phyloP scores from a whole-genome alignment of 2,888 invertebrate species.

The Desoria tigrina region DNA sequence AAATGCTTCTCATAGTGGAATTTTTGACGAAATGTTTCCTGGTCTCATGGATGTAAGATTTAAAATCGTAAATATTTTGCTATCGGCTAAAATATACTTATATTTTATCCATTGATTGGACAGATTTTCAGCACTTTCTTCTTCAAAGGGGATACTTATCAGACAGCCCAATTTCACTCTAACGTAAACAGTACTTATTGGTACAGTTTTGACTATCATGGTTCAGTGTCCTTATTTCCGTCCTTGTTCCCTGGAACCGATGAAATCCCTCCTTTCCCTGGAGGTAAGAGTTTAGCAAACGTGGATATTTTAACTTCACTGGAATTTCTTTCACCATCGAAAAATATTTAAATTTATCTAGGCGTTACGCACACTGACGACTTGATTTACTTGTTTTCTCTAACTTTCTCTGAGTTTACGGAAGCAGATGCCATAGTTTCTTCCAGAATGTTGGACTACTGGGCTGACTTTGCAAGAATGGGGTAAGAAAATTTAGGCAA shows the following conservation, averaged over 20 bases:
- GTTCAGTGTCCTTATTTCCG: slow-evolving; percentile 55
- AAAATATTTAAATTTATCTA: background rate
- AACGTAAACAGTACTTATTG: slow-evolving; percentile 57
- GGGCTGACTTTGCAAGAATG: slow-evolving; percentile 58
- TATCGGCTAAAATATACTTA: no score
- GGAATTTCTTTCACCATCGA: no score
- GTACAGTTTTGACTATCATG: slow-evolving; percentile 61
- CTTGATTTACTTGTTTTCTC: slow-evolving; percentile 63
- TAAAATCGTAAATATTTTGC: no score
- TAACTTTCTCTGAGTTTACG: slow-evolving; percentile 3
- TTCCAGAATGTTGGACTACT: slow-evolving; percentile 59
- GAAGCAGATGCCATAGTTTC: slow-evolving; percentile 57
- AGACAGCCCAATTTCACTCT: slow-evolving; percentile 57
- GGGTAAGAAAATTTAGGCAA: background rate
- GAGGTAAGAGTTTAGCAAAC: no score
- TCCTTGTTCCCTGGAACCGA: slow-evolving; percentile 50
- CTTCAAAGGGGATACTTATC: slow-evolving; percentile 60
- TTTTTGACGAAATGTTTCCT: slow-evolving; percentile 59
- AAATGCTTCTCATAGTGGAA: slow-evolving; percentile 56
- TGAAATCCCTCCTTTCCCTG: slow-evolving; percentile 33
- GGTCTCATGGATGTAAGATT: slow-evolving; percentile 61
- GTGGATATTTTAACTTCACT: no score
- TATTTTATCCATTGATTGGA: no score
- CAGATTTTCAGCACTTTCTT: slow-evolving; percentile 59
- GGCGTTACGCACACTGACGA: slow-evolving; percentile 66